A percentile compares a stretch with the other conserved stretches of the same genome.
These are phyloP conservation scores for Semnornis frantzii DNA, from an alignment of 2,113 vertebrate species.

Conservation along the genomic window DNA sequence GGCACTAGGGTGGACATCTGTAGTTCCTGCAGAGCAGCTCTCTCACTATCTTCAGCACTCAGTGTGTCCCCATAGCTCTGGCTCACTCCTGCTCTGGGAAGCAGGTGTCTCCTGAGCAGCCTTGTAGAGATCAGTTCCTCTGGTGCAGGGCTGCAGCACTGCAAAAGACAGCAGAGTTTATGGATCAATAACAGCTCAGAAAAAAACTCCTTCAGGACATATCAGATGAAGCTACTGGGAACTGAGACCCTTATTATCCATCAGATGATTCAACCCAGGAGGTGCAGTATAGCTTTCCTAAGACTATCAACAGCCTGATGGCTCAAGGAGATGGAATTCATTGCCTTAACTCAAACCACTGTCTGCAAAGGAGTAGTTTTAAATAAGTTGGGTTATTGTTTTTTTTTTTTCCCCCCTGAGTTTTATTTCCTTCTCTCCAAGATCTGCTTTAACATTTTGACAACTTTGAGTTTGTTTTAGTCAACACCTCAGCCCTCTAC, in stretches of 20 bases:
- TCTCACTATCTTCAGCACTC: no score
- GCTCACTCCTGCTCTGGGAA: no score
- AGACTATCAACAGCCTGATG: not conserved
- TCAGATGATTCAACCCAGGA: not conserved
- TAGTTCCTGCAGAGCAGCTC: no score
- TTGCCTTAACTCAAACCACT: not conserved
- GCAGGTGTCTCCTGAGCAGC: no score
- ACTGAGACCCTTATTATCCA: not conserved
- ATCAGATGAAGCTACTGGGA: not conserved
- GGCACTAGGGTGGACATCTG: no score
- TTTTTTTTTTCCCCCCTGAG: not conserved
- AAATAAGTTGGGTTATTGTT: no score
- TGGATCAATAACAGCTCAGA: not conserved
- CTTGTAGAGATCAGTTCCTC: no score
- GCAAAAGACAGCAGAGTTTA: no score
- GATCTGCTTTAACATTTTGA: not conserved
- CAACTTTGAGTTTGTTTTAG: not conserved
- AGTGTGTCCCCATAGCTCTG: no score
- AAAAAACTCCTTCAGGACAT: not conserved
- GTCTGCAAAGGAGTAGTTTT: not conserved
- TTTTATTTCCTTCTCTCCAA: not conserved
- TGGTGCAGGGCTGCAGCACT: no score
- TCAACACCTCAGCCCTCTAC: rapidly evolving
- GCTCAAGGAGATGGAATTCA: not conserved
- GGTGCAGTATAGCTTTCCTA: not conserved